A percentile compares a stretch with the other conserved stretches of the same genome.
These are phyloP conservation scores for Eublepharis macularius DNA, from an alignment of 2,113 vertebrate genomes.

Conservation along the genomic window DNA sequence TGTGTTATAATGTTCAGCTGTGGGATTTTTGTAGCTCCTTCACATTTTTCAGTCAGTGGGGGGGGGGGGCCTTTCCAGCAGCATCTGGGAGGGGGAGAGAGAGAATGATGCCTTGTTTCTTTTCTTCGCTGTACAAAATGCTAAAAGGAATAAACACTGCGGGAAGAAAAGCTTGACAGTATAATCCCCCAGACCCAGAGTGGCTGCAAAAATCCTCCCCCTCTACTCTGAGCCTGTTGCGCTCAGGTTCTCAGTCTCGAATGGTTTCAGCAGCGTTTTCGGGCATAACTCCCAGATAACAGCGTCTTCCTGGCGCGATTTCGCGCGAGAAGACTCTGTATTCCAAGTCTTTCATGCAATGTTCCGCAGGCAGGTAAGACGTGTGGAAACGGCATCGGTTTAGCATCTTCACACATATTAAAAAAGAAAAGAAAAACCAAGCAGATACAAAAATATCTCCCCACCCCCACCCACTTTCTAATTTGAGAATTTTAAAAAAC, in stretches of 20 bases:
- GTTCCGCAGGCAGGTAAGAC: too few species aligned
- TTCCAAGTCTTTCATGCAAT: too few species aligned
- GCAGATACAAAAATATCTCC: slow-evolving; percentile 26
- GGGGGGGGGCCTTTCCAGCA: too few species aligned
- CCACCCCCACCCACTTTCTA: slow-evolving; percentile 46
- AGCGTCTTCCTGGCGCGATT: too few species aligned
- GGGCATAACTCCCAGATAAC: too few species aligned
- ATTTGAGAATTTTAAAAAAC: slow-evolving; percentile 55
- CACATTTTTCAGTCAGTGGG: too few species aligned
- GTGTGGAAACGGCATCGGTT: not conserved
- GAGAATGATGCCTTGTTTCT: too few species aligned
- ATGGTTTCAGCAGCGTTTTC: not conserved
- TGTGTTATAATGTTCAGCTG: too few species aligned
- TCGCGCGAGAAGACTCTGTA: too few species aligned
- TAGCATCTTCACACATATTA: slow-evolving; percentile 55
- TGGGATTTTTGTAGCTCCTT: too few species aligned
- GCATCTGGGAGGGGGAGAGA: too few species aligned
- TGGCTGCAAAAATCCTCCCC: not conserved
- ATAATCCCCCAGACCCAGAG: not conserved
- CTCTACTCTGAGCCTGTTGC: too few species aligned
- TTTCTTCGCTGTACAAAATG: not conserved
- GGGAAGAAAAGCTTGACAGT: not conserved
- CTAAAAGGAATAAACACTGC: not conserved
- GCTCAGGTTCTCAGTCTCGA: not conserved
- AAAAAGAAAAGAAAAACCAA: not conserved